Evolutionary conservation across 2,113 vertebrate species (phyloP), one percentile per base, ranked within the genome.

Genomic region (Indicator maculatus): DNA sequence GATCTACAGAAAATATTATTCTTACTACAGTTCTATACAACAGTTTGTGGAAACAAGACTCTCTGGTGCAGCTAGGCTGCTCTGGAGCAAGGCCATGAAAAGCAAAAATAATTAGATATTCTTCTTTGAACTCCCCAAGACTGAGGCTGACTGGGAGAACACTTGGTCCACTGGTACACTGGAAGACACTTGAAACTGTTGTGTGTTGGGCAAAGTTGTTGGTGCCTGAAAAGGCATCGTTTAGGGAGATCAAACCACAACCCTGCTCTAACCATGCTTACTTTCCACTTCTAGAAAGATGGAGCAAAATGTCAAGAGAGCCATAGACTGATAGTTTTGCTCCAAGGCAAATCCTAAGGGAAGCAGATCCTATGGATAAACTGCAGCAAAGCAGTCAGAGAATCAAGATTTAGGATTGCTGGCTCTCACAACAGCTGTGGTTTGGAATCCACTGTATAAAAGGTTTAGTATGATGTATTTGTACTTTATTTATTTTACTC

Each of bases 301-400:
- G n/a, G 31, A 88, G 47, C 12, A 82, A 81, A 85, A 53, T 63
- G 75, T 24, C 30, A 82, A 75, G 30, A 23, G 20, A 61, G 52
- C 66, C 28, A 53, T 2, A n/a, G 26, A 27, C 28, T n/a, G 21
- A 26, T 33, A 56, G n/a, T 60, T 3, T 0, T 4, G 1, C 21
- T 47, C 28, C 45, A 56, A 88, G 64, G 21, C 83, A 67, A 79
- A 59, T 44, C 44, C 50, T 23, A 36, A 39, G 18, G 45, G 65
- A 77, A 69, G 41, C 23, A n/a, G 8, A 26, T 3, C 5, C 26
- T 58, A 27, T 36, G 47, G 31, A 67, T n/a, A 24, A 16, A 30
- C 53, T 92, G 30, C 16, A 15, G 19, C 26, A 38, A 92, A 88
- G 69, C 14, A 88, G 80, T 8, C 18, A 64, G 33, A 44, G 39